A percentile compares a stretch with the other conserved stretches of the same genome.
Evolutionary conservation across 2,888 invertebrate species (phyloP).

Genomic region (Amitus sp.): DNA sequence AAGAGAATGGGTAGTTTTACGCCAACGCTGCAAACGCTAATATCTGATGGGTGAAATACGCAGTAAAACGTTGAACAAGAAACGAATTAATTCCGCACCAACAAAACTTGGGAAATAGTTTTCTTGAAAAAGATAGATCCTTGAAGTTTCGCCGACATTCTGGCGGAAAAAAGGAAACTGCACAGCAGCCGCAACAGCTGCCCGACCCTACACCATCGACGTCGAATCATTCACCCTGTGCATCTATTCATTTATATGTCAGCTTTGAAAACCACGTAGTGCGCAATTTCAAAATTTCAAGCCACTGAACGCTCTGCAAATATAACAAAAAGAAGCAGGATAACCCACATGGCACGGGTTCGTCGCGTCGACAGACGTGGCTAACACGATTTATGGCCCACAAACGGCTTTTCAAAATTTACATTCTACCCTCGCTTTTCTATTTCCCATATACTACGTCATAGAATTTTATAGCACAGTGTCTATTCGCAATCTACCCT

Average conservation of each 20-base stretch:
- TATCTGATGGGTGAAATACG: not conserved
- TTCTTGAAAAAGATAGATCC: not conserved
- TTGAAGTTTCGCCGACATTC: conserved; percentile 4
- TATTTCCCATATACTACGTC: conserved; percentile 9
- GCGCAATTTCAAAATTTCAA: conserved; percentile 24
- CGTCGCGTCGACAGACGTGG: conserved; percentile 36
- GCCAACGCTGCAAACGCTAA: too few species aligned
- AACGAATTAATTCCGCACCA: not conserved
- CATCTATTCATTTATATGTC: conserved; percentile 35
- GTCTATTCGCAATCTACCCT: too few species aligned
- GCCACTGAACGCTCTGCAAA: conserved; percentile 12
- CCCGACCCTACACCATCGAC: conserved; percentile 35
- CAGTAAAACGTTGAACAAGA: not conserved
- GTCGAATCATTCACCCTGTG: conserved; percentile 31
- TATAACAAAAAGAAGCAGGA: conserved; percentile 22
- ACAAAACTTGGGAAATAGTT: not conserved
- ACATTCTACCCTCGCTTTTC: conserved; percentile 41
- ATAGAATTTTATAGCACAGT: not conserved
- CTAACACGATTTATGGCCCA: conserved; percentile 54
- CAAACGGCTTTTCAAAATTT: conserved; percentile 54
- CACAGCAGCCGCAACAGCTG: conserved; percentile 37
- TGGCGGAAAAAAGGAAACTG: conserved; percentile 26
- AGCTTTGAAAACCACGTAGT: conserved; percentile 32
- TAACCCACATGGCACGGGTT: conserved; percentile 29
- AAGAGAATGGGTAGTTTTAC: too few species aligned